Conservation (phyloP, 2,797 vertebrate species). For the Neopelma chrysocephalum region DNA sequence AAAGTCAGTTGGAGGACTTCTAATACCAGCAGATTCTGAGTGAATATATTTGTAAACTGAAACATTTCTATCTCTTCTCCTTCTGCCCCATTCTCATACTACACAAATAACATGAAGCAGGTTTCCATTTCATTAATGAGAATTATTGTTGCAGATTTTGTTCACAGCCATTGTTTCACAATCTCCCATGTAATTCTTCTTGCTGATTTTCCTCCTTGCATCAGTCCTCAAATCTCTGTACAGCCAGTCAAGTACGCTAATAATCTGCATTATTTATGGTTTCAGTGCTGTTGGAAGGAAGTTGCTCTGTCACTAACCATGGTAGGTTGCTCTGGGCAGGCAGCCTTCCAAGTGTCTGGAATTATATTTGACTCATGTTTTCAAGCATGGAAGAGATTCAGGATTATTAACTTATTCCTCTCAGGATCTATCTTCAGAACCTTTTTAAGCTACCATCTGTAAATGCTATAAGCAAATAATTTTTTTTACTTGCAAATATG, state of each 20-base stretch:
- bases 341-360: neutral
- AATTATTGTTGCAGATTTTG: neutral
- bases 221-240: neutral
- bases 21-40: neutral
- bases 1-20: neutral
- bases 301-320: neutral
- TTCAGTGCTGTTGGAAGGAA: neutral
- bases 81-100: neutral
- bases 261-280: neutral
- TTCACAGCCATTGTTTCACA: neutral
- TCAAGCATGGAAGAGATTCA: neutral
- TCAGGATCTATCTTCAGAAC: neutral
- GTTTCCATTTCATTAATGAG: neutral
- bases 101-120: neutral
- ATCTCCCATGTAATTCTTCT: neutral
- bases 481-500: neutral
- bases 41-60: neutral
- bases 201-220: neutral
- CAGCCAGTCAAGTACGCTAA: neutral
- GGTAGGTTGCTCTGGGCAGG: neutral
- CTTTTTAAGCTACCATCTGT: neutral
- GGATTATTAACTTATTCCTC: neutral
- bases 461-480: neutral
- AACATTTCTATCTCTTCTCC: neutral
- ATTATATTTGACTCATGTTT: neutral